These are phyloP conservation scores for Teleogryllus oceanicus DNA, from an alignment of 2,888 invertebrate species.

Conservation along the genomic window DNA sequence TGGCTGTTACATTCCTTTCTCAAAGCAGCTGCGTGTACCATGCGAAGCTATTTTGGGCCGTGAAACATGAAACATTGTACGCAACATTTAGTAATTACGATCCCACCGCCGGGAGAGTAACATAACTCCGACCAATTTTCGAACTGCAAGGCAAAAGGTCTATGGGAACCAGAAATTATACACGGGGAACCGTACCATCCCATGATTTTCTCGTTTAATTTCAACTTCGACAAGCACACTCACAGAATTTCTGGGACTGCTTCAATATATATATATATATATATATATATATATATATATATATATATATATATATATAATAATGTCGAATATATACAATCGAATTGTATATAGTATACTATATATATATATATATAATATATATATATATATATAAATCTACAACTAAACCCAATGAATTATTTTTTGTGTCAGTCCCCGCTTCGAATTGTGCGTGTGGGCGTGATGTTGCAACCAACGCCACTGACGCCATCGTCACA, in stretches of 20 bases:
- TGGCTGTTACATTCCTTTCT: not conserved
- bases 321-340: too few relatives aligned
- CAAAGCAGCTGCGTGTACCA: not conserved
- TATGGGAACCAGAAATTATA: not conserved
- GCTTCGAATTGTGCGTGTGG: not conserved
- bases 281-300: too few relatives aligned
- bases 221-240: not conserved
- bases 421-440: not conserved
- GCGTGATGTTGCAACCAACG: not conserved
- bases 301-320: too few relatives aligned
- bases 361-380: too few relatives aligned
- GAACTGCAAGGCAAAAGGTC: not conserved
- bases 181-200: not conserved
- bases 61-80: not conserved
- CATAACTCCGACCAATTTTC: not conserved
- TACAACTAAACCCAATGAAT: not conserved
- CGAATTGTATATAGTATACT: too few relatives aligned
- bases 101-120: not conserved
- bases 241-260: not conserved
- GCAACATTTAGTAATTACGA: not conserved
- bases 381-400: not conserved
- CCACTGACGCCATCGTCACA: not conserved
- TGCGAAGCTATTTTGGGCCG: not conserved
- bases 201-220: not conserved
- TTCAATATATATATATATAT: not conserved